These are phyloP conservation scores for Xestobium rufovillosum DNA, from an alignment of 2,888 invertebrate genomes.

Conservation along the genomic window DNA sequence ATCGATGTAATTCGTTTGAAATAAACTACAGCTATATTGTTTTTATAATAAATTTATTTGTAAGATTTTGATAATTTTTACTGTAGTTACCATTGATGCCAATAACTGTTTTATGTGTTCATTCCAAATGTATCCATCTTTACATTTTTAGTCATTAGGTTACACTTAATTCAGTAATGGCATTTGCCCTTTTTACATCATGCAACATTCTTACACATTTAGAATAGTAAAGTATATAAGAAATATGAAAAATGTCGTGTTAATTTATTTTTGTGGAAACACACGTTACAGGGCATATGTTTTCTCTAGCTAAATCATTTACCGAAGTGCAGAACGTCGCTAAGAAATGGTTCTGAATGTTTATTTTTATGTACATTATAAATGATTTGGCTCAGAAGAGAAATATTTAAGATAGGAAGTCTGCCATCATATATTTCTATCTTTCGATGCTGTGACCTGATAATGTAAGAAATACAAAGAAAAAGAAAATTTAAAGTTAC, in stretches of 20 bases:
- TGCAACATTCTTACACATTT: conserved; percentile 24
- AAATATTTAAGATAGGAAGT: no score
- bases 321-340: no score
- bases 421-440: conserved; percentile 14
- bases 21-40: no score
- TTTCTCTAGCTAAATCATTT: no score
- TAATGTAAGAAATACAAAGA: conserved; percentile 9
- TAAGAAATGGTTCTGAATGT: no score
- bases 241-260: no score
- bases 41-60: no score
- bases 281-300: no score
- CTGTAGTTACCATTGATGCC: conserved; percentile 24
- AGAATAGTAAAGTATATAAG: conserved; percentile 22
- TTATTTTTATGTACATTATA: no score
- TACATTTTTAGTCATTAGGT: background rate
- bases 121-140: conserved; percentile 9
- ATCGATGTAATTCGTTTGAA: no score
- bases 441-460: conserved; percentile 11
- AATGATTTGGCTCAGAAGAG: no score
- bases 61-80: no score
- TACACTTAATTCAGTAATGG: conserved; percentile 9
- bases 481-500: conserved; percentile 34
- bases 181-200: conserved; percentile 13
- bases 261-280: conserved; percentile 23
- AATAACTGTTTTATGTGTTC: conserved; percentile 15